Evolutionary conservation across 2,113 vertebrate species (phyloP).

Genomic region (Sphaerodactylus townsendi): DNA sequence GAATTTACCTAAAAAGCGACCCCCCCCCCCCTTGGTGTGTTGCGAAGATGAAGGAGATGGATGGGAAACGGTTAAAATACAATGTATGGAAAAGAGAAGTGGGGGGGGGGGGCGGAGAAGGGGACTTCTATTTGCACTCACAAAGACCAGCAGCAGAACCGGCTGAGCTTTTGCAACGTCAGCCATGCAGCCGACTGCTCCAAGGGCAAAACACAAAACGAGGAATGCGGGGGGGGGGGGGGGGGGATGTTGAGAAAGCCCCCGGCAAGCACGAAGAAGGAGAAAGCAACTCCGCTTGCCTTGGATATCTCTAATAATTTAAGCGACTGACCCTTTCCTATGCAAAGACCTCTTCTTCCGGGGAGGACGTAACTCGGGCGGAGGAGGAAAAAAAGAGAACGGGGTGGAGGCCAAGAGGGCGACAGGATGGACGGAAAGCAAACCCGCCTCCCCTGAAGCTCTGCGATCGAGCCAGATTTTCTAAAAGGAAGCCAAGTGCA

Average conservation of each 20-base stretch:
- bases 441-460: too few species aligned
- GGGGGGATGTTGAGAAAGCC: background rate
- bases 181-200: background rate
- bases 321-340: background rate
- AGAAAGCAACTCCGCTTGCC: background rate
- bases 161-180: background rate
- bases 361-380: background rate
- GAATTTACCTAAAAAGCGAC: too few species aligned
- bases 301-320: background rate
- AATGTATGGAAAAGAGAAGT: background rate
- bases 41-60: background rate
- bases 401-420: background rate
- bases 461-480: background rate
- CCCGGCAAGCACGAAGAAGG: too few species aligned
- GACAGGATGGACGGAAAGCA: too few species aligned
- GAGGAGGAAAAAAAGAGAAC: background rate
- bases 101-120: background rate
- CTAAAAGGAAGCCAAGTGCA: background rate
- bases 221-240: background rate
- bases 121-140: background rate
- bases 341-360: background rate
- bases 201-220: background rate
- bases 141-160: background rate
- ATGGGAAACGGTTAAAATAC: background rate
- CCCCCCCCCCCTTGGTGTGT: background rate